A percentile compares a stretch with the other conserved stretches of the same genome.
phyloP scores from a whole-genome alignment of 1,140 invertebrate genomes.

The Nymphalis io region DNA sequence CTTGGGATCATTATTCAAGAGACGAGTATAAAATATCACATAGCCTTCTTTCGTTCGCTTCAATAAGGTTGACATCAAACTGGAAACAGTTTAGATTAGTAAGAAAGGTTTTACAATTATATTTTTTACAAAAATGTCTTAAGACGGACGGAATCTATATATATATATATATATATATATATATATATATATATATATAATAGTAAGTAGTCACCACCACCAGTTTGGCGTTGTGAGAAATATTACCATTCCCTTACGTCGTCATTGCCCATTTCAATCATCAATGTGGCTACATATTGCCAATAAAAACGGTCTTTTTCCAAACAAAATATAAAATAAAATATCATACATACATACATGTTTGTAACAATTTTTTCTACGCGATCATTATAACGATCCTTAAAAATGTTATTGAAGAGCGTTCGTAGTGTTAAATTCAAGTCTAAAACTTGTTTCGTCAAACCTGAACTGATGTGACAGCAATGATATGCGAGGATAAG shows the following conservation, averaged over 20 bases:
- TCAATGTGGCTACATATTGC: not conserved
- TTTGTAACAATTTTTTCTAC: constrained; percentile 9
- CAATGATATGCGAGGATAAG: constrained; percentile 51
- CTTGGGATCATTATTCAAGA: constrained; percentile 81
- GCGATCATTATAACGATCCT: constrained; percentile 40
- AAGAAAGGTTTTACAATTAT: not conserved
- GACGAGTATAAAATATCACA: constrained; percentile 53
- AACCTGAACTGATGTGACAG: constrained; percentile 47
- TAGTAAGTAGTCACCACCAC: too few species aligned
- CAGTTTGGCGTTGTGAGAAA: too few species aligned
- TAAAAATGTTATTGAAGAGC: constrained; percentile 50
- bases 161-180: too few species aligned
- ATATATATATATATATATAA: too few species aligned
- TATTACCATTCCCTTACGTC: too few species aligned
- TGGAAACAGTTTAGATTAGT: constrained; percentile 32
- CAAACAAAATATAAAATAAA: not conserved
- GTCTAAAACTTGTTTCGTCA: constrained; percentile 56
- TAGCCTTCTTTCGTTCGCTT: constrained; percentile 45
- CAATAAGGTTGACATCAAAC: constrained; percentile 42
- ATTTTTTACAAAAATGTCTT: too few species aligned
- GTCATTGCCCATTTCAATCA: too few species aligned
- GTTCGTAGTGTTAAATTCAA: constrained; percentile 52
- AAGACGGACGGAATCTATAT: too few species aligned
- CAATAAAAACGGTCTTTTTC: not conserved
- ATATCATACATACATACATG: constrained; percentile 14